Evolutionary conservation across 2,113 vertebrate genomes (phyloP).

Genomic region (Eolophus roseicapilla): DNA sequence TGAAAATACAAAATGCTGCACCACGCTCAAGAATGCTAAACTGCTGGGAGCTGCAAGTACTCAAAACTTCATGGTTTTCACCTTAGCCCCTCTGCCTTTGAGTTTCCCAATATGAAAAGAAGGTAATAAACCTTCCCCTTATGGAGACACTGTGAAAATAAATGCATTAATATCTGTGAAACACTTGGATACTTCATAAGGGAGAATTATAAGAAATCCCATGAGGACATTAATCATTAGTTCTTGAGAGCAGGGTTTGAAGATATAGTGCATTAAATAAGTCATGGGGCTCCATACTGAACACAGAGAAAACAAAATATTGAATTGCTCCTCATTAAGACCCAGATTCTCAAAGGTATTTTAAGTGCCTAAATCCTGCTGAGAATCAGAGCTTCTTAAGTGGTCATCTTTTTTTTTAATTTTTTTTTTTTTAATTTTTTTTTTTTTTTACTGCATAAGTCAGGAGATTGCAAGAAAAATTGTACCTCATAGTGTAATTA

Average conservation of each 20-base stretch:
- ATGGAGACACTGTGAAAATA: neutral
- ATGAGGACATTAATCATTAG: neutral
- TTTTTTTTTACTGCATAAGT: neutral
- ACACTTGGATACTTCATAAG: neutral
- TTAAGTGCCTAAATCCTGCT: neutral
- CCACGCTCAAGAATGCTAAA: neutral
- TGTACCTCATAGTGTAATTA: neutral
- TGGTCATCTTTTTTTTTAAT: neutral
- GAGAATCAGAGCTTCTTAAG: neutral
- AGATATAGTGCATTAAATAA: neutral
- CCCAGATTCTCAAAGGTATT: neutral
- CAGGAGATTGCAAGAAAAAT: neutral
- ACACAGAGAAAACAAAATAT: neutral
- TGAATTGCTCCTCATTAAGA: constrained; percentile 5
- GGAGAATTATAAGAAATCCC: neutral
- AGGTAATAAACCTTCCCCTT: neutral
- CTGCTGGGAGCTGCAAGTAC: neutral
- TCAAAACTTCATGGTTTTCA: neutral
- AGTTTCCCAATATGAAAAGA: neutral
- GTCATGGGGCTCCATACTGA: neutral
- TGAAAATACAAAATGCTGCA: neutral
- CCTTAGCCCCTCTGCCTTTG: neutral
- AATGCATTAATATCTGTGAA: neutral
- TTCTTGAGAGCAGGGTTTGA: neutral
- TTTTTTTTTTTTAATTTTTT: too few relatives aligned